Conservation (phyloP, 2,797 vertebrate species). For the Chelon auratus region DNA sequence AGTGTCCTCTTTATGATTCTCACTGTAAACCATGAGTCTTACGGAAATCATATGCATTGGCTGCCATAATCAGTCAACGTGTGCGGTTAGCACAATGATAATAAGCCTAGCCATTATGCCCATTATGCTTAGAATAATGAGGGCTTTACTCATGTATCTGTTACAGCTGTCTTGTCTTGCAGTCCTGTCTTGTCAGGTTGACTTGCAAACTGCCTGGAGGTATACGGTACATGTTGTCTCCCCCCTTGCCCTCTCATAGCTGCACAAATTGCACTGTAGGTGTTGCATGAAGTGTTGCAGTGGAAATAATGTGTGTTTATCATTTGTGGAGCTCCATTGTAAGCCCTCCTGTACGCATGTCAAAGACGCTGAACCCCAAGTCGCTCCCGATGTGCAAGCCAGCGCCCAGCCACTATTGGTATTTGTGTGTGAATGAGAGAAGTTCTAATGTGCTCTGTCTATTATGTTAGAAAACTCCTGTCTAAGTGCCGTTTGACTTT, state of each 20-base stretch:
- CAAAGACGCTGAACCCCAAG: neutral
- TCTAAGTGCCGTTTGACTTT: neutral
- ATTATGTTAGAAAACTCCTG: neutral
- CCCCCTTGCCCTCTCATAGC: constrained; percentile 13
- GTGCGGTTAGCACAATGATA: constrained; percentile 5
- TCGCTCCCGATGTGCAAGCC: neutral
- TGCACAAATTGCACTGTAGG: neutral
- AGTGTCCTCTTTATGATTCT: too few species aligned
- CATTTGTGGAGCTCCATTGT: too few species aligned
- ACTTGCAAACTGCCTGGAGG: constrained; percentile 5
- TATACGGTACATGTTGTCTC: neutral
- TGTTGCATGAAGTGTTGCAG: neutral
- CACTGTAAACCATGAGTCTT: too few species aligned
- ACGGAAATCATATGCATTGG: neutral
- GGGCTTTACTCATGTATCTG: constrained; percentile 8
- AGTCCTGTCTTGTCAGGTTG: constrained; percentile 16
- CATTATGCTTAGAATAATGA: neutral
- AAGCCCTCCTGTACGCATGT: too few species aligned
- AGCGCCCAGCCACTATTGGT: neutral
- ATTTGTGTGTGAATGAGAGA: neutral
- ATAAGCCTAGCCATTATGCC: neutral
- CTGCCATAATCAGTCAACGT: neutral
- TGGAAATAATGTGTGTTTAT: too few species aligned
- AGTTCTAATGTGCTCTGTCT: neutral
- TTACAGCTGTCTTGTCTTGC: constrained; percentile 27